Base-by-base conservation (phyloP, 2,888 invertebrate species). In the Peribatodes rhomboidaria region DNA sequence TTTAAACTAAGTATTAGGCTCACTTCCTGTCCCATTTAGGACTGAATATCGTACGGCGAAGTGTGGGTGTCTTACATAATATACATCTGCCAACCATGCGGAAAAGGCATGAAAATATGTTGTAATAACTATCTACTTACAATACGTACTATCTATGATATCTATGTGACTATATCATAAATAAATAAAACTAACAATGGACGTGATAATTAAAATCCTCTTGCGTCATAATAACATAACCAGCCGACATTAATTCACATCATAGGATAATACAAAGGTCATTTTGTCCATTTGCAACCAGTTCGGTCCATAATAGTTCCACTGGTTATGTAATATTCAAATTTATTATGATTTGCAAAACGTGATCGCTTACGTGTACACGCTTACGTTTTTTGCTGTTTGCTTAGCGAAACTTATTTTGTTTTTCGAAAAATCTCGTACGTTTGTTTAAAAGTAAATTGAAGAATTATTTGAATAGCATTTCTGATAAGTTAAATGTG, bases 261-360 rank as follows among this genome's bases (percentile, higher is more conserved):
- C 31, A 49, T 11, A 13, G 9, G 6, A 37, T 35, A 37, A 55
- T 64, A 11, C 55, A 50, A 65, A 65, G 65, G 65, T 65, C 65
- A 55, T 27, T 57, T 33, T 13, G 35, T n/a, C 57, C 14, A 42
- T 55, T 65, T 59, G 22, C 14, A 65, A 65, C 60, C 55, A 60
- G 60, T 64, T 64, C 20, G n/a, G 35, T 13, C 14, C n/a, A 9
- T 55, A 44, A 35, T 53, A 53, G 35, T 16, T 35, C 18, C 16
- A n/a, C 4, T 47, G 33, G 35, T 65, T 65, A 65, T 65, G 60
- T 65, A 65, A 65, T 50, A 49, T 58, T 59, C 35, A 13, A 61
- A 52, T 56, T 50, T 58, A 42, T 55, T 35, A 42, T 64, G 22
- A 54, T 65, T 56, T 55, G 50, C 59, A 27, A 60, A 65, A 65